phyloP scores from a whole-genome alignment of 1,140 invertebrate species.

The Sycobia sp. region DNA sequence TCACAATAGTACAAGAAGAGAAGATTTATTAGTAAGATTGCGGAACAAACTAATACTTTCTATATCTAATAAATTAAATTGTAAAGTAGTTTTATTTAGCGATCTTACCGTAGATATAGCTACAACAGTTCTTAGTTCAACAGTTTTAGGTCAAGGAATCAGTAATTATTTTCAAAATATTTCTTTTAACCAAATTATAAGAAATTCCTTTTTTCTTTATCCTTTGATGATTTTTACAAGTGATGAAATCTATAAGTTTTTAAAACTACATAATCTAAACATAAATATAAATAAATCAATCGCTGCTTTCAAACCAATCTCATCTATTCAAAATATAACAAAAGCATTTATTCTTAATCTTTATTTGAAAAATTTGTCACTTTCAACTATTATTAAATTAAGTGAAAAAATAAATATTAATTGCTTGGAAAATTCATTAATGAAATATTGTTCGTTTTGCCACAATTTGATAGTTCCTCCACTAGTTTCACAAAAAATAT shows the following conservation, averaged over 20 bases:
- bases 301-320: not conserved
- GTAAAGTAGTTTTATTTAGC: not conserved
- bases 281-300: not conserved
- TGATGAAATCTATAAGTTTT: not conserved
- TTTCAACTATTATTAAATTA: not conserved
- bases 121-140: conserved; percentile 1
- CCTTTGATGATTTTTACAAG: not conserved
- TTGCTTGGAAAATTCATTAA: not conserved
- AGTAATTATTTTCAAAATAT: not conserved
- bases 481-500: not conserved
- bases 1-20: not conserved
- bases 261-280: not conserved
- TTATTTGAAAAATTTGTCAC: not conserved
- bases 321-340: conserved; percentile 9
- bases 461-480: not conserved
- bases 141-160: conserved; percentile 2
- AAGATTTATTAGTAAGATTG: conserved; percentile 6
- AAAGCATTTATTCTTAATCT: not conserved
- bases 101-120: not conserved
- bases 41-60: not conserved
- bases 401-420: not conserved
- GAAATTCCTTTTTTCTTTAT: not conserved
- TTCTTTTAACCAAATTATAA: not conserved
- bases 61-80: conserved; percentile 2
- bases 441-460: not conserved